phyloP scores from a whole-genome alignment of 2,113 vertebrate genomes.

The Crotophaga sulcirostris region DNA sequence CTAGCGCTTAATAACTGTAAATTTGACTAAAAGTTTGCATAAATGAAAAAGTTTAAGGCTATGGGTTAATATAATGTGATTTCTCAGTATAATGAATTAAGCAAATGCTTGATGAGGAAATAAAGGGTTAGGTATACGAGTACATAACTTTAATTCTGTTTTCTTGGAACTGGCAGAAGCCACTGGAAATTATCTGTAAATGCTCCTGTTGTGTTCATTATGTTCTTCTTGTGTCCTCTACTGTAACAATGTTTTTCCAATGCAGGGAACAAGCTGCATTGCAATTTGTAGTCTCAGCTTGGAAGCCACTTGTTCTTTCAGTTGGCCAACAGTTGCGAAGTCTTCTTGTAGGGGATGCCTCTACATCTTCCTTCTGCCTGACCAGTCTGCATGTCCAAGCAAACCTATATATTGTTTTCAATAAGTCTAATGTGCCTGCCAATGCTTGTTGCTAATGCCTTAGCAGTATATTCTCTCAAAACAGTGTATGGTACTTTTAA shows the following conservation, averaged over 20 bases:
- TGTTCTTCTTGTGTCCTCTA: background rate
- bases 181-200: constrained; percentile 54
- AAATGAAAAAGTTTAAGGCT: background rate
- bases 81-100: constrained; percentile 30
- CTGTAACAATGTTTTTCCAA: background rate
- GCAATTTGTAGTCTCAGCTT: background rate
- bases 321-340: background rate
- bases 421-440: background rate
- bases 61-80: background rate
- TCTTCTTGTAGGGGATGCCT: background rate
- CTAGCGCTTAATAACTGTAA: background rate
- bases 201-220: constrained; percentile 44
- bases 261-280: background rate
- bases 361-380: background rate
- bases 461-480: background rate
- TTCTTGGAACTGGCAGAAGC: constrained; percentile 42
- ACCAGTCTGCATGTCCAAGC: background rate
- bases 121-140: background rate
- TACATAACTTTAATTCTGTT: constrained; percentile 13
- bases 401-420: background rate
- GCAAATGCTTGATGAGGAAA: constrained; percentile 61
- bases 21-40: background rate
- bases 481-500: background rate
- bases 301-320: background rate
- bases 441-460: background rate